phyloP scores from a whole-genome alignment of 2,113 vertebrate species.

The Syrmaticus mikado region DNA sequence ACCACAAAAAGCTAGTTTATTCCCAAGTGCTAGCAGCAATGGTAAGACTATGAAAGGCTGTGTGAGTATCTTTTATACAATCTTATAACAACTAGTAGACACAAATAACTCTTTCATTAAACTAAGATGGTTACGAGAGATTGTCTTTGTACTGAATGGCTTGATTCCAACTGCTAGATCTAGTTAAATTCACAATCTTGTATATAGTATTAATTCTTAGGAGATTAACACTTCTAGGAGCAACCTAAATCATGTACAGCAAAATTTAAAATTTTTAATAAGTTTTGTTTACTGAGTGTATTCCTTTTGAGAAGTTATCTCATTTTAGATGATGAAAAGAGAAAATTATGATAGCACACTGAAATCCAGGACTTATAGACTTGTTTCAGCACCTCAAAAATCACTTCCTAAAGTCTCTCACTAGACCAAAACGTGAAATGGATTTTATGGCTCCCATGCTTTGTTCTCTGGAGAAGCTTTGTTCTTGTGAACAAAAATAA shows the following conservation, averaged over 20 bases:
- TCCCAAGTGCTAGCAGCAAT: not conserved
- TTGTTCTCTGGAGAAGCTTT: not conserved
- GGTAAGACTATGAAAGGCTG: not conserved
- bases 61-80: not conserved
- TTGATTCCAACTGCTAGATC: not conserved
- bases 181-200: not conserved
- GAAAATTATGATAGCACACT: not conserved
- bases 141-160: not conserved
- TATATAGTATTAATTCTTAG: not conserved
- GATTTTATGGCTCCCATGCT: not conserved
- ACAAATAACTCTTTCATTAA: not conserved
- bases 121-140: not conserved
- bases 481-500: not conserved
- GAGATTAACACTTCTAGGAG: accelerated
- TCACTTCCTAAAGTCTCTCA: not conserved
- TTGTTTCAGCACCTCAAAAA: not conserved
- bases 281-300: accelerated
- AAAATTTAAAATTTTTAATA: not conserved
- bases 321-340: not conserved
- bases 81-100: not conserved
- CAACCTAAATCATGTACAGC: not conserved
- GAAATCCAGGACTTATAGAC: not conserved
- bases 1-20: not conserved
- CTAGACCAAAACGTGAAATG: not conserved
- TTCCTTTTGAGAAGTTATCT: not conserved